These are phyloP conservation scores for Lycaon pictus DNA, from an alignment of 2,113 vertebrate genomes.

Conservation along the genomic window DNA sequence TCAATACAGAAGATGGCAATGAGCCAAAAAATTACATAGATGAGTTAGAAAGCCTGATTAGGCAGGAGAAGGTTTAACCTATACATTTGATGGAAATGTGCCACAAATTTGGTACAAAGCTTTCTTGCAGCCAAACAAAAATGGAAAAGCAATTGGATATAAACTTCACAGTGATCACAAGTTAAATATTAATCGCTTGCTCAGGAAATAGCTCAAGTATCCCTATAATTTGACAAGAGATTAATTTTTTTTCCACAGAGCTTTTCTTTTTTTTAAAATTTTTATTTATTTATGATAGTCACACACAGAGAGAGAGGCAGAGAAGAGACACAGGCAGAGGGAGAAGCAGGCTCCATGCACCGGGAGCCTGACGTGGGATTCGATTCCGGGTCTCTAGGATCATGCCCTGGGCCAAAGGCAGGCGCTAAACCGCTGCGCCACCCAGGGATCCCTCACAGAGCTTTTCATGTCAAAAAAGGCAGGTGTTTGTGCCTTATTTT, in stretches of 20 bases:
- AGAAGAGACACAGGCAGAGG: too few species aligned
- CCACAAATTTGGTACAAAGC: conserved; percentile 37
- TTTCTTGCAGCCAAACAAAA: conserved; percentile 62
- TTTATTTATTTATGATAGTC: too few species aligned
- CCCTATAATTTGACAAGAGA: conserved; percentile 29
- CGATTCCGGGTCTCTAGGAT: too few species aligned
- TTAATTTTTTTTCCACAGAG: background rate
- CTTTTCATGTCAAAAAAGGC: conserved; percentile 10
- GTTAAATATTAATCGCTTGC: conserved; percentile 73
- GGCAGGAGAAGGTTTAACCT: conserved; percentile 19
- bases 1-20: conserved; percentile 23
- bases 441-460: too few species aligned
- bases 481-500: background rate
- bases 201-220: conserved; percentile 50
- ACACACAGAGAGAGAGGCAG: too few species aligned
- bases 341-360: too few species aligned
- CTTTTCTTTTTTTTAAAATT: background rate
- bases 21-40: background rate
- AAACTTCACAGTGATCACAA: conserved; percentile 50
- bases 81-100: conserved; percentile 55
- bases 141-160: conserved; percentile 52
- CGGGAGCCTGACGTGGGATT: too few species aligned
- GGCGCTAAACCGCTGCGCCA: too few species aligned
- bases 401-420: too few species aligned
- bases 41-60: conserved; percentile 49